Percentiles rank a stretch among this genome's conserved stretches.
Conservation (phyloP, 2,113 vertebrate genomes). For the Catharus bicknelli region DNA sequence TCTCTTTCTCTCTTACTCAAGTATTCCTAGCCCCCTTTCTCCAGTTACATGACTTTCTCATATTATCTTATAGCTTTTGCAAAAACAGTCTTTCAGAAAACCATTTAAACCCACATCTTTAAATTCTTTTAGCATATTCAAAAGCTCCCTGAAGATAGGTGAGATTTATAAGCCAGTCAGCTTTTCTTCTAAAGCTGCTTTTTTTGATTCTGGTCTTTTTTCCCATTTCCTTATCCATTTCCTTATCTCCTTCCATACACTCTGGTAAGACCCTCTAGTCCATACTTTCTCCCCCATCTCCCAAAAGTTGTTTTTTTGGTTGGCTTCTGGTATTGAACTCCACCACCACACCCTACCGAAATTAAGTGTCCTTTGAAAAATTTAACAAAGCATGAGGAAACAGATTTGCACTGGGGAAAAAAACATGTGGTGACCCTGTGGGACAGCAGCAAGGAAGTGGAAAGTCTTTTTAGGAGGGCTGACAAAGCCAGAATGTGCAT, state of each 20-base stretch:
- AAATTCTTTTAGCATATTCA: not conserved
- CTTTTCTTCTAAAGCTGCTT: not conserved
- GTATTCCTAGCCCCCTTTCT: not conserved
- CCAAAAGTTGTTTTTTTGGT: not conserved
- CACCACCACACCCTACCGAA: not conserved
- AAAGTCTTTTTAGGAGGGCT: not conserved
- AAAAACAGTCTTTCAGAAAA: not conserved
- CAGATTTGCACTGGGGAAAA: fast-evolving
- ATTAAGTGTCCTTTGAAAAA: not conserved
- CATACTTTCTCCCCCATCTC: not conserved
- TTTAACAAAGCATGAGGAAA: not conserved
- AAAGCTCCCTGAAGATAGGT: not conserved
- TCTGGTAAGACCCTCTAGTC: not conserved
- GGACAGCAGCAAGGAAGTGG: not conserved
- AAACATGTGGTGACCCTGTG: not conserved
- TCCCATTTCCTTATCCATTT: fast-evolving
- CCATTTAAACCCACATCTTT: not conserved
- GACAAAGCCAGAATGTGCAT: not conserved
- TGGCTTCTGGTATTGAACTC: not conserved
- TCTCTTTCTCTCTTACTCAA: not conserved
- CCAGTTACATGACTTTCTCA: not conserved
- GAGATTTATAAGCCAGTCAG: not conserved
- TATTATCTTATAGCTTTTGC: not conserved
- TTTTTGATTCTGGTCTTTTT: not conserved
- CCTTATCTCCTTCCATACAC: not conserved